Percentiles rank a stretch among this genome's conserved stretches.
Conservation (phyloP, 64 coral and sea anemone genomes). For the Montipora sp. region DNA sequence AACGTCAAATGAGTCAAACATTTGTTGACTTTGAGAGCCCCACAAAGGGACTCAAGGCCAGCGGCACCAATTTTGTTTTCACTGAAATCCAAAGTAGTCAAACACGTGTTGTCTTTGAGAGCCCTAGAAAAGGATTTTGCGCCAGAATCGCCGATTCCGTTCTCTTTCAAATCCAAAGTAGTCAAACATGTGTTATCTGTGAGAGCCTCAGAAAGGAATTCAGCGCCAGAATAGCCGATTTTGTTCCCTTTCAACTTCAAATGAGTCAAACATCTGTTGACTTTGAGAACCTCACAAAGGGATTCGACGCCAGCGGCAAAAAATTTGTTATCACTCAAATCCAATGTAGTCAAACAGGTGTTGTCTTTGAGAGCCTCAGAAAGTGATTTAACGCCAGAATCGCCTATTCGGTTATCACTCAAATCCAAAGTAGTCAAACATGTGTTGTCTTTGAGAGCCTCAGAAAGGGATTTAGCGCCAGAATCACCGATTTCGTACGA, state of each 20-base stretch:
- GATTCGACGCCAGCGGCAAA: neutral
- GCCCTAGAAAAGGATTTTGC: no score
- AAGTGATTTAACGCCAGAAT: neutral
- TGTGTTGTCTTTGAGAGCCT: no score
- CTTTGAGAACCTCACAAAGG: neutral
- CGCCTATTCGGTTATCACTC: neutral
- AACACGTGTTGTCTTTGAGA: no score
- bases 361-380: neutral
- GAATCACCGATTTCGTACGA: no score
- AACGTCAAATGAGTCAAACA: slow-evolving; percentile 6
- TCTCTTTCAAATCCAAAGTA: no score
- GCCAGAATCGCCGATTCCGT: no score
- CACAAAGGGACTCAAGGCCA: neutral
- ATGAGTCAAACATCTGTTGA: neutral
- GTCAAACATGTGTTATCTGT: no score
- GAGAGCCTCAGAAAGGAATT: no score
- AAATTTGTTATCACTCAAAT: neutral
- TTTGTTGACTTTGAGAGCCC: neutral
- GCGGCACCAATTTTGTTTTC: no score
- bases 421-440: no score
- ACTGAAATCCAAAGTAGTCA: no score
- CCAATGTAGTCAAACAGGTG: neutral
- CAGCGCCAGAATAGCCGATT: neutral
- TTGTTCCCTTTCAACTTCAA: neutral
- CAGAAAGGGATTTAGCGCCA: no score